Conservation (phyloP, 2,113 vertebrate species). For the Pleuronectes platessa region DNA sequence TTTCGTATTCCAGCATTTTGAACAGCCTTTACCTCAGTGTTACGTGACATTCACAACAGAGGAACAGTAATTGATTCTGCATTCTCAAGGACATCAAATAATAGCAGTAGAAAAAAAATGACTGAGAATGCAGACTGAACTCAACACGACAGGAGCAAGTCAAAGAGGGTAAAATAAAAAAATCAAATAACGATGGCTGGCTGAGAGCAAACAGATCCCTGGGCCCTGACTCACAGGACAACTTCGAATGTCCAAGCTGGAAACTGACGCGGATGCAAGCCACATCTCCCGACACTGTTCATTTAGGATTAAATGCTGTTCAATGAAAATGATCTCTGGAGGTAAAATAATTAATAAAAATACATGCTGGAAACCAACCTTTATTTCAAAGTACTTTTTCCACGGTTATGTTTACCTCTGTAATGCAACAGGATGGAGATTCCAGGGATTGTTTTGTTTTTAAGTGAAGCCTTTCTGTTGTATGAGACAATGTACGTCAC, state of each 20-base stretch:
- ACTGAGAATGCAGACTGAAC: conserved; percentile 64
- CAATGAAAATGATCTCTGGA: conserved; percentile 68
- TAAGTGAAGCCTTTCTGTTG: conserved; percentile 79
- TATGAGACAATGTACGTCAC: conserved; percentile 80
- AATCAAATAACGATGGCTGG: conserved; percentile 20
- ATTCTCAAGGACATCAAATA: conserved; percentile 56
- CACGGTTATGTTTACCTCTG: conserved; percentile 82
- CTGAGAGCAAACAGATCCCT: conserved; percentile 30
- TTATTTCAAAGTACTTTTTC: conserved; percentile 75
- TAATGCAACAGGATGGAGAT: conserved; percentile 75
- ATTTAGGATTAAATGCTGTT: conserved; percentile 75
- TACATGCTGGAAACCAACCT: conserved; percentile 83
- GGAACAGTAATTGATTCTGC: conserved; percentile 56
- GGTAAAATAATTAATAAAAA: conserved; percentile 33
- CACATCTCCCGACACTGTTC: conserved; percentile 75
- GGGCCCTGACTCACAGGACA: conserved; percentile 48
- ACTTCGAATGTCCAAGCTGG: conserved; percentile 62
- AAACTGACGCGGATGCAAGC: conserved; percentile 55
- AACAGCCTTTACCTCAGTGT: conserved; percentile 67
- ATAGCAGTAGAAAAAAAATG: conserved; percentile 45
- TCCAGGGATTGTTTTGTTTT: conserved; percentile 75
- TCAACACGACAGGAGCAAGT: conserved; percentile 37
- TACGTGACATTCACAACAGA: conserved; percentile 53
- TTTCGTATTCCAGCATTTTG: conserved; percentile 61
- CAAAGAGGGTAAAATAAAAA: conserved; percentile 20